A percentile compares a stretch with the other conserved stretches of the same genome.
phyloP scores from a whole-genome alignment of 1,140 invertebrate genomes.

The Drosophila kikkawai region DNA sequence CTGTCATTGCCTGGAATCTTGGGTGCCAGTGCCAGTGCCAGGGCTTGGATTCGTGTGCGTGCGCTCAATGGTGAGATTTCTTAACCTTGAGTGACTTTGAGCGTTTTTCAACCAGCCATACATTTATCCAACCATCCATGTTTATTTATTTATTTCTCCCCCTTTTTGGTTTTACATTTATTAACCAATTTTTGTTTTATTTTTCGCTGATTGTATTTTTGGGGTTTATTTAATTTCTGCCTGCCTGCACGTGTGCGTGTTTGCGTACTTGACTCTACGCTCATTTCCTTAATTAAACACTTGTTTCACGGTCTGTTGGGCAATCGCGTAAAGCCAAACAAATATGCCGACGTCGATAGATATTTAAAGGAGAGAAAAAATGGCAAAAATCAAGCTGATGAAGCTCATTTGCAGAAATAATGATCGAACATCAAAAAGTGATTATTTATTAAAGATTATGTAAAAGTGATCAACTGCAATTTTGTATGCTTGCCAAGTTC shows the following conservation, averaged over 20 bases:
- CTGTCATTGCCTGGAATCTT: conserved; percentile 66
- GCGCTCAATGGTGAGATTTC: conserved; percentile 70
- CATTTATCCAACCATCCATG: conserved; percentile 14
- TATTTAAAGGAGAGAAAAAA: conserved; percentile 23
- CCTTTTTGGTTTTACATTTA: conserved; percentile 54
- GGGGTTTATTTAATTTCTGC: conserved; percentile 62
- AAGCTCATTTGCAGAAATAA: conserved; percentile 48
- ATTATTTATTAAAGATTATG: conserved; percentile 34
- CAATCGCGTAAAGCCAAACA: conserved; percentile 42
- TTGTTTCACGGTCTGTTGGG: conserved; percentile 75
- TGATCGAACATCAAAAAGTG: conserved; percentile 44
- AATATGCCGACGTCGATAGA: conserved; percentile 50
- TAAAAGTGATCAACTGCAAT: conserved; percentile 33
- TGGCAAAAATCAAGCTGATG: conserved; percentile 24
- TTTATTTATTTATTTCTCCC: conserved; percentile 35
- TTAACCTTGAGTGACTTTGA: conserved; percentile 81
- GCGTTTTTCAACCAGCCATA: conserved; percentile 42
- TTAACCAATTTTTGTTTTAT: conserved; percentile 61
- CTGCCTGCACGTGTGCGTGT: conserved; percentile 41
- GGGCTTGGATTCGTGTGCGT: conserved; percentile 33
- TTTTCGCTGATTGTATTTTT: conserved; percentile 61
- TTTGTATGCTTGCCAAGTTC: conserved; percentile 20
- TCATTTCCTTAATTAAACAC: conserved; percentile 82
- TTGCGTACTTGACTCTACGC: conserved; percentile 60
- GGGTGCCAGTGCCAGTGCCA: conserved; percentile 25